Evolutionary conservation across 2,888 invertebrate species (phyloP).

Genomic region (Hirtodrosophila cameraria): DNA sequence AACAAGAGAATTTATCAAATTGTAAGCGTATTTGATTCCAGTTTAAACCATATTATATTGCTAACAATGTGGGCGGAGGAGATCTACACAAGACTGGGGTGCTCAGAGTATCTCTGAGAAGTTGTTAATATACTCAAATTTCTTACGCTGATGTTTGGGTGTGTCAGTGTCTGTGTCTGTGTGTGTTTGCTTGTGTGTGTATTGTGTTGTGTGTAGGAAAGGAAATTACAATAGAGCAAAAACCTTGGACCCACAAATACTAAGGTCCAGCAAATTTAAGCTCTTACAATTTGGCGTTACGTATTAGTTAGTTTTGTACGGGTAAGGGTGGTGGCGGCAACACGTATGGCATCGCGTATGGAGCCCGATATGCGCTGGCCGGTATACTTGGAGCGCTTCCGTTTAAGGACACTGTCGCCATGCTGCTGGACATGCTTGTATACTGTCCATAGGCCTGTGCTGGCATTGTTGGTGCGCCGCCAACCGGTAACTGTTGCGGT

Average conservation of each 20-base stretch:
- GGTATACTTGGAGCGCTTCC: slow-evolving; percentile 57
- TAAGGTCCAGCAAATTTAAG: slow-evolving; percentile 45
- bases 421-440: slow-evolving; percentile 64
- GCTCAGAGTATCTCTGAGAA: slow-evolving; percentile 24
- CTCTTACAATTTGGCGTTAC: slow-evolving; percentile 58
- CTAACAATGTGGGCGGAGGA: slow-evolving; percentile 73
- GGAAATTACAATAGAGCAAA: slow-evolving; percentile 67
- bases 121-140: slow-evolving; percentile 22
- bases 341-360: slow-evolving; percentile 81
- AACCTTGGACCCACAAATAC: slow-evolving; percentile 49
- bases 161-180: slow-evolving; percentile 23
- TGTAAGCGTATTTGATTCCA: slow-evolving; percentile 73
- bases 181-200: slow-evolving; percentile 16
- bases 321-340: slow-evolving; percentile 84
- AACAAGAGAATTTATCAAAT: slow-evolving; percentile 46
- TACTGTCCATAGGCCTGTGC: slow-evolving; percentile 64
- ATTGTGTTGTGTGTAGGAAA: slow-evolving; percentile 42
- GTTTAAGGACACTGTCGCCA: slow-evolving; percentile 63
- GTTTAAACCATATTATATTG: slow-evolving; percentile 76
- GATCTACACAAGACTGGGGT: slow-evolving; percentile 64
- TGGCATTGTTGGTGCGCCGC: slow-evolving; percentile 34
- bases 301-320: slow-evolving; percentile 83
- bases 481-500: slow-evolving; percentile 47
- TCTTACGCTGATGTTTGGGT: slow-evolving; percentile 26
- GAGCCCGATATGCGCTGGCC: slow-evolving; percentile 64